Evolutionary conservation across 2,888 invertebrate genomes (phyloP), one percentile per base, ranked within the genome.

Genomic region (Pycnomerus fuliginosus): DNA sequence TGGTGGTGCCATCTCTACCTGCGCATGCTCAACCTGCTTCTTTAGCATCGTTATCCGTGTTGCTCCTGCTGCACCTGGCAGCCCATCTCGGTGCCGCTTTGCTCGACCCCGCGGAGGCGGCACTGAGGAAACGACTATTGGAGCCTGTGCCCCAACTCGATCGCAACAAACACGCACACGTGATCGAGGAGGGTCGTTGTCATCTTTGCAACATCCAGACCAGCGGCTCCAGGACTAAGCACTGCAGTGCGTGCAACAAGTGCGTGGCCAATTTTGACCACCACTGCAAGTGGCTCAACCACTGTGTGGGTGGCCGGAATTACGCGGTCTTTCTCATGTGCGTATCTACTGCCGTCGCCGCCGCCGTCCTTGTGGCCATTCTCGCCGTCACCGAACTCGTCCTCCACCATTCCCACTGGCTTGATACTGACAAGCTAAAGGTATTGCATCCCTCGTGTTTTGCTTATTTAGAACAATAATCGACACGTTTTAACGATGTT

Each of bases 261-360:
- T 98, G 98, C 74, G 90, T 98, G 34, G 84, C 85, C 8, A 80
- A 83, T 44, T 98, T 98, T 73, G 97, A 98, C 71, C 97, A 97
- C 72, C 97, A 98, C 73, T 98, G 97, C 78, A 94, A 95, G 78
- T 98, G 98, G 97, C 78, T 98, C 56, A 98, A 98, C 76, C 96
- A 94, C 73, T 98, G 98, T 75, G 84, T 98, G 48, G 98, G 98
- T 4, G 82, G 82, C 28, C 78, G 92, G 57, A 97, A 96, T 72
- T 97, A 96, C 77, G 80, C 78, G 27, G 82, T 85, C 16, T 93
- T 93, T 71, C 78, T 91, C 55, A 82, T 84, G 68, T 87, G 89
- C 65, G 84, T 92, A 39, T 77, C 83, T 43, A 86, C 89, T 35
- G 90, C 90, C 13, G 81, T 89, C 49, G 74, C 84, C 43, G 83